phyloP scores from a whole-genome alignment of 2,797 vertebrate genomes.

The Dermochelys coriacea region DNA sequence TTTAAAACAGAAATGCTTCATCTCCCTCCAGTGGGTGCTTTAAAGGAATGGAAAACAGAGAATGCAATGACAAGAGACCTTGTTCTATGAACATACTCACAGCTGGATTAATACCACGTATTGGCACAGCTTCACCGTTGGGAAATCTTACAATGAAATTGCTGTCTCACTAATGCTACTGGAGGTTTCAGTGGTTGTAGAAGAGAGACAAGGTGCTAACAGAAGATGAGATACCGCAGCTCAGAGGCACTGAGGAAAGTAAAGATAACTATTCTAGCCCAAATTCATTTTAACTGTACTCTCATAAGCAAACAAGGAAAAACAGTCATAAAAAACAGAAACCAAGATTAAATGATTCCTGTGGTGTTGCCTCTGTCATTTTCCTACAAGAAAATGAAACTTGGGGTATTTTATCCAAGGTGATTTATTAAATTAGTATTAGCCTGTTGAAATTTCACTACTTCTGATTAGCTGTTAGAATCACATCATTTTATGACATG shows the following conservation, averaged over 20 bases:
- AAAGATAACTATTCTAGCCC: not conserved
- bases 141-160: slow-evolving; percentile 22
- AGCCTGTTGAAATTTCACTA: not conserved
- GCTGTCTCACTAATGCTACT: not conserved
- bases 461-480: slow-evolving; percentile 21
- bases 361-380: not conserved
- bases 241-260: not conserved
- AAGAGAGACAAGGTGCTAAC: not conserved
- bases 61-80: slow-evolving; percentile 21
- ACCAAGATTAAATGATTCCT: not conserved
- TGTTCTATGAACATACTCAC: not conserved
- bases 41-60: slow-evolving; percentile 42
- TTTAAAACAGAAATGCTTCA: slow-evolving; percentile 19
- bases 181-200: not conserved
- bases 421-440: not conserved
- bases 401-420: not conserved
- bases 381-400: not conserved
- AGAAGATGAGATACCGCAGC: not conserved
- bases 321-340: not conserved
- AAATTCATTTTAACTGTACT: not conserved
- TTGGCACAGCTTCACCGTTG: not conserved
- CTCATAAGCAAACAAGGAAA: not conserved
- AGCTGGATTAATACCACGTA: slow-evolving; percentile 21
- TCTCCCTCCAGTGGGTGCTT: slow-evolving; percentile 38
- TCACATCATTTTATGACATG: not conserved